These are phyloP conservation scores for Drosophila eohydei DNA, from an alignment of 2,888 invertebrate genomes.

Conservation along the genomic window DNA sequence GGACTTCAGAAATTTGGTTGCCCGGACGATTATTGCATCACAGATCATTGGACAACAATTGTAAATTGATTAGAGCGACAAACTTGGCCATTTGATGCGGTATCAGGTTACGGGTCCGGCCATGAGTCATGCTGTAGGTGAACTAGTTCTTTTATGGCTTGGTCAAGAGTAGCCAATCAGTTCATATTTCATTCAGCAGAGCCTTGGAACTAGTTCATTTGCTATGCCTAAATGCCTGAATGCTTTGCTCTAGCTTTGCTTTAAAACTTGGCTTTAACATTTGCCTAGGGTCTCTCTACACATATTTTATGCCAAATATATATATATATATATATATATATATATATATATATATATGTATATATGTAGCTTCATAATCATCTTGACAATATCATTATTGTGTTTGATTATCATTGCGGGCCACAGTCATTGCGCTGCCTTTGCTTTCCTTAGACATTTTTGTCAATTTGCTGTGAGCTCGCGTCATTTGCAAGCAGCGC, in stretches of 20 bases:
- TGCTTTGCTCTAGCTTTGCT: background rate
- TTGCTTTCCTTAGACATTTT: conserved; percentile 62
- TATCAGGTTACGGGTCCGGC: conserved; percentile 27
- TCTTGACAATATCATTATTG: conserved; percentile 27
- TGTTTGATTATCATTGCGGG: conserved; percentile 39
- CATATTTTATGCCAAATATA: conserved; percentile 1
- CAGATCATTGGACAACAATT: conserved; percentile 74
- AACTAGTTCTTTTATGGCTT: background rate
- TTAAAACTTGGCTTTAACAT: background rate
- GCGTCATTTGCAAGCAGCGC: conserved; percentile 59
- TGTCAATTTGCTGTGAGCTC: conserved; percentile 69
- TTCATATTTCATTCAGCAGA: too few species aligned
- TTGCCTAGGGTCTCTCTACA: background rate
- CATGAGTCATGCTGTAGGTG: conserved; percentile 4
- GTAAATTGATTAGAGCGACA: conserved; percentile 63
- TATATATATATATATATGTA: background rate
- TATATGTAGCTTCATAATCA: conserved; percentile 14
- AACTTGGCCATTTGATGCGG: conserved; percentile 43
- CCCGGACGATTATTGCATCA: conserved; percentile 67
- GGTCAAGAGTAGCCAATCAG: too few species aligned
- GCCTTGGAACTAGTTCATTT: conserved; percentile 5
- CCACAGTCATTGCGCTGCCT: conserved; percentile 40
- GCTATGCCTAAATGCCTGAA: background rate
- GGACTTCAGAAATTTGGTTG: conserved; percentile 62
- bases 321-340: too few species aligned